These are phyloP conservation scores for Ecdyonurus torrentis DNA, from an alignment of 2,888 invertebrate genomes.

Conservation along the genomic window DNA sequence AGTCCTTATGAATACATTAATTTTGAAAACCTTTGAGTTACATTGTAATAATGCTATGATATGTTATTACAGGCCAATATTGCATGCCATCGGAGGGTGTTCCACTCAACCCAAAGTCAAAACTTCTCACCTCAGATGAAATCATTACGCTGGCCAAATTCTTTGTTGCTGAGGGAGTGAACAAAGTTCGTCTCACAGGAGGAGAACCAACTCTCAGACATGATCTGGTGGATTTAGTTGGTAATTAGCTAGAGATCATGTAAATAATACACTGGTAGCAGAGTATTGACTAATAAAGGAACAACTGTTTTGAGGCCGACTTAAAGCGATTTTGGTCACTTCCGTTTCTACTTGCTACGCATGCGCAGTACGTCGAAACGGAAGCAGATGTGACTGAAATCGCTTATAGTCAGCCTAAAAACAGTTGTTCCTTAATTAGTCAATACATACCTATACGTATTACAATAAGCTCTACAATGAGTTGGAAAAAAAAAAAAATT, in stretches of 20 bases:
- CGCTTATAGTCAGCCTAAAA: no score
- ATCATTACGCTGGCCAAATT: slow-evolving; percentile 57
- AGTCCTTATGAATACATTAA: no score
- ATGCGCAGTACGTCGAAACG: no score
- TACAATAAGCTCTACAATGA: slow-evolving; percentile 5
- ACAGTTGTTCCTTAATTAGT: no score
- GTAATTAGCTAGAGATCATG: slow-evolving; percentile 28
- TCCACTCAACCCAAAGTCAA: slow-evolving; percentile 51
- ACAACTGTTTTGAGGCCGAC: no score
- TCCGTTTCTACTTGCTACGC: no score
- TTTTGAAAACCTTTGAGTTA: background rate
- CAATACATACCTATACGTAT: no score
- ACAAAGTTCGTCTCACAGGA: slow-evolving; percentile 88
- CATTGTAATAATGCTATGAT: slow-evolving; percentile 5
- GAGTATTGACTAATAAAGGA: no score
- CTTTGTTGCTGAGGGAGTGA: slow-evolving; percentile 78
- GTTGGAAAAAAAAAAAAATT: background rate
- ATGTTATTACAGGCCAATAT: slow-evolving; percentile 54
- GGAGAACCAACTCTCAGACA: slow-evolving; percentile 89
- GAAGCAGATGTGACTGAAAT: no score
- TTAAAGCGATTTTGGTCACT: no score
- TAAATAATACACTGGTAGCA: no score
- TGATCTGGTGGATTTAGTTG: slow-evolving; percentile 70
- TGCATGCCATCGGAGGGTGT: slow-evolving; percentile 98
- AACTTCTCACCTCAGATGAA: slow-evolving; percentile 67